Evolutionary conservation across 2,113 vertebrate genomes (phyloP), one percentile per base, ranked within the genome.

Genomic region (Leucopsar rothschildi): DNA sequence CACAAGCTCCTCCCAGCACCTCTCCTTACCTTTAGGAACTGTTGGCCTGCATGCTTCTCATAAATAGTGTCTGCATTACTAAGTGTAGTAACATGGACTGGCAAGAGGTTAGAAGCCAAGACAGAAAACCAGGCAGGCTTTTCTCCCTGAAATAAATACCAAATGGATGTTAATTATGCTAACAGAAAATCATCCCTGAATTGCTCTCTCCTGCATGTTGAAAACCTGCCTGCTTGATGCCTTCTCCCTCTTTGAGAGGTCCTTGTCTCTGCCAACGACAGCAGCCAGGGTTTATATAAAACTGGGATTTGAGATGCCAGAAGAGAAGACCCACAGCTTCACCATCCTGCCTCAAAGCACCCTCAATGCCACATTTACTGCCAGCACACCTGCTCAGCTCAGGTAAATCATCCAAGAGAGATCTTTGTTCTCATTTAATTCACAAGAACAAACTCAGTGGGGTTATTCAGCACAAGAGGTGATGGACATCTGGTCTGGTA

Each of bases 111-210:
- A 31, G 99, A 99, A 39, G 98, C 98, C 88, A 99, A 27, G 2
- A 99, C 98, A 15, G 99, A 98, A 90, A 99, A 99, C 99, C 99
- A 99, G 93, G 98, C 98, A 21, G 98, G 90, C 22, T 92, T 97
- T 70, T 96, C 91, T 37, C 99, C 99, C 99, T 99, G 83, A 75
- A 93, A 87, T 35, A 57, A 95, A 87, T 23, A 84, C 61, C 75
- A 73, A 65, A 39, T 55, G 15, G 12, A 60, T 57, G 64, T 68
- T 57, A 65, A 14, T 57, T 63, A 56, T 4, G 12, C 15, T 11
- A 89, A 61, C 18, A 77, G 53, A 73, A 69, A 86, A 53, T 19
- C 45, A 75, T 35, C 7, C n/a, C 27, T 40, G 12, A 60, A 63
- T 64, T 83, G 7, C 16, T 52, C 55, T 44, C 57, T 84, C 44